phyloP scores from a whole-genome alignment of 2,113 vertebrate species.

The Ariopsis seemanni region DNA sequence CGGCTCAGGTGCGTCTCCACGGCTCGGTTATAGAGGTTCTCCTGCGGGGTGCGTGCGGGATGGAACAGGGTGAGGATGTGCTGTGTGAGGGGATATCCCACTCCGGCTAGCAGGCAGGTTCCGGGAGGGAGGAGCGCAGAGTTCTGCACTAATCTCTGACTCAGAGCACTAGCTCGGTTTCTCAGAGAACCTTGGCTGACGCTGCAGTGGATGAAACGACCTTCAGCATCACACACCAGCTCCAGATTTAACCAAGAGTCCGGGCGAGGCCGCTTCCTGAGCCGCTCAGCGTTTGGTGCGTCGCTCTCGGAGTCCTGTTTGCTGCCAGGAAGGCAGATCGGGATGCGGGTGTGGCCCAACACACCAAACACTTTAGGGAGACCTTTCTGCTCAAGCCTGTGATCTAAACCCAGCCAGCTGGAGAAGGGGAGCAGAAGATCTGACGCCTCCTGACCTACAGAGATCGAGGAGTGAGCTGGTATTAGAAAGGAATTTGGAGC shows the following conservation, averaged over 20 bases:
- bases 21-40: constrained; percentile 66
- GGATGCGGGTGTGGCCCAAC: constrained; percentile 69
- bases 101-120: constrained; percentile 65
- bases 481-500: neutral
- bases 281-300: constrained; percentile 57
- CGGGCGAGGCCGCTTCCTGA: constrained; percentile 58
- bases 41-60: constrained; percentile 42
- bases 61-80: constrained; percentile 67
- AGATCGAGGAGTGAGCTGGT: neutral
- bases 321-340: constrained; percentile 63
- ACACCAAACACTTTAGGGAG: constrained; percentile 67
- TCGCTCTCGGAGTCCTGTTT: constrained; percentile 60
- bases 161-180: constrained; percentile 58
- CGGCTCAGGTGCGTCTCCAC: constrained; percentile 61
- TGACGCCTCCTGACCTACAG: constrained; percentile 54
- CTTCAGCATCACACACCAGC: constrained; percentile 62
- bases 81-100: constrained; percentile 63
- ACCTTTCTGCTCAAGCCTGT: constrained; percentile 29
- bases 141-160: constrained; percentile 55
- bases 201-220: constrained; percentile 68
- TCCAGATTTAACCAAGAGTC: constrained; percentile 73
- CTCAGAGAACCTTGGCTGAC: constrained; percentile 62
- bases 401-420: constrained; percentile 36
- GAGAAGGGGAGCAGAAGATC: constrained; percentile 60
- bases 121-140: constrained; percentile 63